Evolutionary conservation across 2,888 invertebrate genomes (phyloP).

Genomic region (Melipona beecheii): DNA sequence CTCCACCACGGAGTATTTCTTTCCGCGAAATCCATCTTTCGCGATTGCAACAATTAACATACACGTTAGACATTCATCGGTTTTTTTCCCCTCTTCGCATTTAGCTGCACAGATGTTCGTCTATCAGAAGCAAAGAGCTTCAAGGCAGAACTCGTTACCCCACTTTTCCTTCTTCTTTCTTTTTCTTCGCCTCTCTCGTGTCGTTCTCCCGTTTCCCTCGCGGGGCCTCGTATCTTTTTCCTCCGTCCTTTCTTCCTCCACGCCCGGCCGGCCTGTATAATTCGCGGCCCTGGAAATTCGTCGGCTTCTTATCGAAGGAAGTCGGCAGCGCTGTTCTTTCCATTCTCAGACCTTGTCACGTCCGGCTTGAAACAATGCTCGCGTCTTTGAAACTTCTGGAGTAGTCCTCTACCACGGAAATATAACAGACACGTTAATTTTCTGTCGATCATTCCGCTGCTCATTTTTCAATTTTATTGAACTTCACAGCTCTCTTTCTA

Average conservation of each 20-base stretch:
- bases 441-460: conserved; percentile 25
- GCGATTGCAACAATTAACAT: background rate
- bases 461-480: background rate
- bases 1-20: background rate
- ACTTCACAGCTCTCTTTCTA: no score
- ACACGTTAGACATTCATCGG: background rate
- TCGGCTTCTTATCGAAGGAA: conserved; percentile 9
- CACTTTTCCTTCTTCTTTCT: conserved; percentile 19
- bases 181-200: background rate
- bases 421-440: conserved; percentile 43
- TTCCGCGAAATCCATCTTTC: background rate
- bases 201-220: conserved; percentile 9
- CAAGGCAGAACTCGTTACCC: conserved; percentile 18
- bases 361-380: conserved; percentile 16
- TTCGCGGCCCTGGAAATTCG: conserved; percentile 17
- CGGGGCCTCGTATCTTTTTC: background rate
- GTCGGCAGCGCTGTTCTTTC: conserved; percentile 29
- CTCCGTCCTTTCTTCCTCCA: background rate
- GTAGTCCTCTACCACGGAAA: conserved; percentile 13
- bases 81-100: background rate
- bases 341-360: background rate
- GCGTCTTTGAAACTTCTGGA: conserved; percentile 18
- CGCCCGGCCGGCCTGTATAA: background rate
- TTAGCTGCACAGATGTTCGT: background rate
- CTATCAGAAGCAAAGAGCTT: conserved; percentile 9